Evolutionary conservation across 37 sponge, comb jelly and placozoan genomes (phyloP).

Genomic region (Tethya wilhelma): DNA sequence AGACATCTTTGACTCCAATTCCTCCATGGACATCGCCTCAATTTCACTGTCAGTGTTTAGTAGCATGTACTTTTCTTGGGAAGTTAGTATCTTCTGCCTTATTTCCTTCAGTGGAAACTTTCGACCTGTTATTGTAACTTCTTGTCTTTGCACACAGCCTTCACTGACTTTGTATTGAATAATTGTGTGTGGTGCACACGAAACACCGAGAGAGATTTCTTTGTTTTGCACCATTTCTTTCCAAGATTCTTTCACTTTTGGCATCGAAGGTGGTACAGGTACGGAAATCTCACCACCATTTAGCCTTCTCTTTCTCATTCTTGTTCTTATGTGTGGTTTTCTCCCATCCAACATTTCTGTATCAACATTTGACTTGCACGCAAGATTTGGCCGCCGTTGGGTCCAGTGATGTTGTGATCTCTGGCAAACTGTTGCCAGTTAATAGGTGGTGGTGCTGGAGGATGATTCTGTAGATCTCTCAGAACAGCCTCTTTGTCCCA

Average conservation of each 20-base stretch:
- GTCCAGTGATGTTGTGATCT: constrained; percentile 28
- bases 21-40: constrained; percentile 2
- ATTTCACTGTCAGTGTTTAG: constrained; percentile 40
- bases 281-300: constrained; percentile 2
- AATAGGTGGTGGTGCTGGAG: constrained; percentile 1
- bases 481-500: constrained; percentile 25
- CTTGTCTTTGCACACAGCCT: constrained; percentile 8
- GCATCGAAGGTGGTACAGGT: not conserved
- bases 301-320: not conserved
- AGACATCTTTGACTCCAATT: not conserved
- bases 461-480: not conserved
- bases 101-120: constrained; percentile 44
- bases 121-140: constrained; percentile 12
- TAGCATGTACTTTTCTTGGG: constrained; percentile 30
- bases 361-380: constrained; percentile 16
- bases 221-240: constrained; percentile 11
- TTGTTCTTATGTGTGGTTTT: not conserved
- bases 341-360: constrained; percentile 9
- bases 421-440: constrained; percentile 26
- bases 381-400: constrained; percentile 25
- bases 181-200: constrained; percentile 17
- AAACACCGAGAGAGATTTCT: constrained; percentile 11
- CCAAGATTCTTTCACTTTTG: constrained; percentile 5
- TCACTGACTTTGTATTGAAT: not conserved
- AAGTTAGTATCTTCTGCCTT: constrained; percentile 8